Conservation (phyloP, 2,888 invertebrate species). For the Hymenopus coronatus region DNA sequence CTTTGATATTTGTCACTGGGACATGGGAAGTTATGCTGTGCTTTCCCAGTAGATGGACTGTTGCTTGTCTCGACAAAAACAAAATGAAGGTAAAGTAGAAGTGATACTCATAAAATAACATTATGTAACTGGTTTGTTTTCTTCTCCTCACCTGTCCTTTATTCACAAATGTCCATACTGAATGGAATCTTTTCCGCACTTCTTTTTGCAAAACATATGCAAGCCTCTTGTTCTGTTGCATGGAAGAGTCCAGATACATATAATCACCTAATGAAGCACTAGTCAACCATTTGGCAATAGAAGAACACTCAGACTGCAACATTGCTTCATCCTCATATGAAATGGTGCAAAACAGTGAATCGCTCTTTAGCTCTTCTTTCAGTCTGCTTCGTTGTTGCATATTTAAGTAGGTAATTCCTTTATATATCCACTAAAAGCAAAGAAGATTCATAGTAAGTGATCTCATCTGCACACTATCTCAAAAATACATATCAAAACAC, state of each 20-base stretch:
- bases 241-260: slow-evolving; percentile 46
- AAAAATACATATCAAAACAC: no score
- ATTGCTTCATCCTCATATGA: slow-evolving; percentile 11
- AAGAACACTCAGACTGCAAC: slow-evolving; percentile 44
- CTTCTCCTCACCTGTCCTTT: slow-evolving; percentile 35
- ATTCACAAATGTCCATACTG: slow-evolving; percentile 45
- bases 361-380: slow-evolving; percentile 44
- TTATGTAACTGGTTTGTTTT: no score
- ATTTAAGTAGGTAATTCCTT: slow-evolving; percentile 67
- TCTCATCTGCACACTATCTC: no score
- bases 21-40: not conserved
- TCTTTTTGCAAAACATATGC: slow-evolving; percentile 60
- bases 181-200: slow-evolving; percentile 54
- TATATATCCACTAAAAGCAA: slow-evolving; percentile 59
- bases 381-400: slow-evolving; percentile 52
- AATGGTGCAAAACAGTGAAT: slow-evolving; percentile 38
- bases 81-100: no score
- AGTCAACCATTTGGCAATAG: slow-evolving; percentile 45
- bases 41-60: no score
- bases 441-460: not conserved
- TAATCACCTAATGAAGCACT: slow-evolving; percentile 39
- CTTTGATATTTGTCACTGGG: no score
- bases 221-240: slow-evolving; percentile 43
- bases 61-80: no score
- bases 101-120: no score